A percentile compares a stretch with the other conserved stretches of the same genome.
These are phyloP conservation scores for Uloborus plumipes DNA, from an alignment of 2,888 invertebrate genomes.

Conservation along the genomic window DNA sequence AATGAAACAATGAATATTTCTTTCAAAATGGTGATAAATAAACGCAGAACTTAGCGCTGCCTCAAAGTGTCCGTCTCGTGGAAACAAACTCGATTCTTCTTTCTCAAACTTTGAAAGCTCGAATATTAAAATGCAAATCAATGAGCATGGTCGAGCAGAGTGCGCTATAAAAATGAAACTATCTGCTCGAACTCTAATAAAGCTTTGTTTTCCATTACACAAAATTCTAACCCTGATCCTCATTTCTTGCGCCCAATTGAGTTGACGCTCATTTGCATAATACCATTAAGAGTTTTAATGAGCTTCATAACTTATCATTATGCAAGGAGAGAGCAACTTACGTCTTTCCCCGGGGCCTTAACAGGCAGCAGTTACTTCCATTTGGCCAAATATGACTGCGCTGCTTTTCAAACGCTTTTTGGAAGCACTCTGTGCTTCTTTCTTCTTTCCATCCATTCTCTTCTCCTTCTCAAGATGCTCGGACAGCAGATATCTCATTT, in stretches of 20 bases:
- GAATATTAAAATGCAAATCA: no score
- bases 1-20: no score
- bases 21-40: no score
- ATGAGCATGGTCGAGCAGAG: no score
- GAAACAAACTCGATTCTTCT: no score
- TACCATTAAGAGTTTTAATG: slow-evolving; percentile 23
- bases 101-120: no score
- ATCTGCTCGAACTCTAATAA: slow-evolving; percentile 1
- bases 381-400: not conserved
- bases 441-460: not conserved
- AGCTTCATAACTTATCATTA: slow-evolving; percentile 25
- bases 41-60: no score
- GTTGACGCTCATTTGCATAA: slow-evolving; percentile 19
- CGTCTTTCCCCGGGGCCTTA: slow-evolving; percentile 5
- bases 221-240: not conserved
- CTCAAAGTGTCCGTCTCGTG: no score
- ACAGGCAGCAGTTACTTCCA: slow-evolving; percentile 20
- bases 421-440: not conserved
- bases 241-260: slow-evolving; percentile 10
- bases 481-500: not conserved
- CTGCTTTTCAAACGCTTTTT: no score
- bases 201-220: slow-evolving; percentile 14
- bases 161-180: no score
- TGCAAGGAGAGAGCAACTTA: slow-evolving; percentile 4
- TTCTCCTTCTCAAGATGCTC: not conserved